A percentile compares a stretch with the other conserved stretches of the same genome.
phyloP scores from a whole-genome alignment of 2,888 invertebrate genomes.

The Ophion slaviceki region DNA sequence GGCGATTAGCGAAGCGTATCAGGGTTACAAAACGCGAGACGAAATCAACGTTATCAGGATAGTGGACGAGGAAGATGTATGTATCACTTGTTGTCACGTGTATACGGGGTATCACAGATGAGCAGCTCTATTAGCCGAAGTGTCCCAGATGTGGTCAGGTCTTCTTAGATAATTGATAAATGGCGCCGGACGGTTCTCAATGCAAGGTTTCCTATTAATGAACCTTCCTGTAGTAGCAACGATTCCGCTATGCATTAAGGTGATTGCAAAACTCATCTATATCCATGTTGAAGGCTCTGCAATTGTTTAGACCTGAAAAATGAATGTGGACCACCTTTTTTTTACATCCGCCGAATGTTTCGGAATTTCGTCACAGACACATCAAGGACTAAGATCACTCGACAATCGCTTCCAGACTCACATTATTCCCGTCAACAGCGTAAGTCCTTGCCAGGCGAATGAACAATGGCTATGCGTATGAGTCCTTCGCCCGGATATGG shows the following conservation, averaged over 20 bases:
- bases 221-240: not conserved
- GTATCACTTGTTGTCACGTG: not conserved
- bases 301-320: not conserved
- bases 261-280: not conserved
- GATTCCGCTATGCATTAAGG: not conserved
- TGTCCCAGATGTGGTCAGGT: not conserved
- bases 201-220: not conserved
- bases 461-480: not conserved
- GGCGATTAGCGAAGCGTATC: slow-evolving; percentile 47
- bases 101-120: not conserved
- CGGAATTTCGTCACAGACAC: not conserved
- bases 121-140: slow-evolving; percentile 21
- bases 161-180: slow-evolving; percentile 10
- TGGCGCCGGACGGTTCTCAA: not conserved
- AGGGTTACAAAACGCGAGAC: not conserved
- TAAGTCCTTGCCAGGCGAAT: not conserved
- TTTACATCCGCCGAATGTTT: not conserved
- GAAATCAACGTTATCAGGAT: slow-evolving; percentile 16
- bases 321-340: not conserved
- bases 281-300: not conserved
- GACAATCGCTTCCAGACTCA: not conserved
- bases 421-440: not conserved
- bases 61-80: slow-evolving; percentile 3
- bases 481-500: not conserved
- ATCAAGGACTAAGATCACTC: not conserved